These are phyloP conservation scores for Ophion costatus DNA, from an alignment of 2,888 invertebrate species.

Conservation along the genomic window DNA sequence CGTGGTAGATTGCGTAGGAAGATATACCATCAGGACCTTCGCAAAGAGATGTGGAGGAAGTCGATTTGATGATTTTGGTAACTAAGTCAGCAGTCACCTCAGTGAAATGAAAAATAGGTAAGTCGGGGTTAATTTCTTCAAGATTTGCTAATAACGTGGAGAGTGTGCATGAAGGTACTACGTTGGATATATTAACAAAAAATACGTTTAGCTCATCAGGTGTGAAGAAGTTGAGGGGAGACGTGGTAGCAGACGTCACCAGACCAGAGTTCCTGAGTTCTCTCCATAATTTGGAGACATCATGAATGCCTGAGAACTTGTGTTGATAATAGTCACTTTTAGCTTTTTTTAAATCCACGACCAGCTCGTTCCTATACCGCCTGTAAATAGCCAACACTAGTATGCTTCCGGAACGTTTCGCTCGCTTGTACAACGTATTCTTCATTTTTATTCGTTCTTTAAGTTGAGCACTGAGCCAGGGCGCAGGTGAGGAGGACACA, in stretches of 20 bases:
- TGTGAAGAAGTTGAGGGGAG: not conserved
- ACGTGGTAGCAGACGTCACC: not conserved
- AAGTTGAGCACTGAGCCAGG: conserved; percentile 3
- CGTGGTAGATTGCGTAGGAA: too few species aligned
- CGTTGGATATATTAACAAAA: not conserved
- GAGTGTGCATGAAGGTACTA: not conserved
- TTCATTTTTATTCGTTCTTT: not conserved
- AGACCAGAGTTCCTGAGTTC: not conserved
- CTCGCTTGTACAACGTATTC: conserved; percentile 3
- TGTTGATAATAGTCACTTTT: not conserved
- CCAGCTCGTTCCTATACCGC: not conserved
- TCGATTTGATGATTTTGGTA: too few species aligned
- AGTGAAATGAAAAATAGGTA: too few species aligned
- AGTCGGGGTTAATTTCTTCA: too few species aligned
- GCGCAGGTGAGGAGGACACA: not conserved
- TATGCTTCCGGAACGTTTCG: not conserved
- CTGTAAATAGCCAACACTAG: conserved; percentile 1
- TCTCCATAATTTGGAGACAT: not conserved
- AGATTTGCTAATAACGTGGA: not conserved
- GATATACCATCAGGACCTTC: too few species aligned
- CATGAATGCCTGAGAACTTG: not conserved
- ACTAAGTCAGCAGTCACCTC: too few species aligned
- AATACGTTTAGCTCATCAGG: not conserved
- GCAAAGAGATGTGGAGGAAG: too few species aligned
- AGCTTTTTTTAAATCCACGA: not conserved